These are phyloP conservation scores for Paramuricea clavata DNA, from an alignment of 92 coral and sea anemone genomes.

Conservation along the genomic window DNA sequence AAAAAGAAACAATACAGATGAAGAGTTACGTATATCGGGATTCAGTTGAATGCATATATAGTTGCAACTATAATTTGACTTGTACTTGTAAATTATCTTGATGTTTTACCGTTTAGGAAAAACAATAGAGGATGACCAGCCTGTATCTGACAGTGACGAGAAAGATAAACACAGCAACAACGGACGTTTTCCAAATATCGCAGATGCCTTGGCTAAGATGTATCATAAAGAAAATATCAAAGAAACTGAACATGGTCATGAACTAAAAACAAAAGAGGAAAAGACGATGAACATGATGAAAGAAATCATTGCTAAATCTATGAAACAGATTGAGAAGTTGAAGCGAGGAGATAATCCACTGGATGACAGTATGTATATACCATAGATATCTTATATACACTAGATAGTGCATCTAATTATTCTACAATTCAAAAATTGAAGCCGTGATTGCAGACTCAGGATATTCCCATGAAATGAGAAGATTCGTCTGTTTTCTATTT, in stretches of 20 bases:
- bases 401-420: too few species aligned
- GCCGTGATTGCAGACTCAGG: too few species aligned
- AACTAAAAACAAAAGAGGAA: not conserved
- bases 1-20: too few species aligned
- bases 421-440: too few species aligned
- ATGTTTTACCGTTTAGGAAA: not conserved
- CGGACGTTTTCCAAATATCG: not conserved
- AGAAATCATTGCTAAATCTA: slow-evolving; percentile 5
- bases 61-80: too few species aligned
- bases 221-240: slow-evolving; percentile 20
- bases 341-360: not conserved
- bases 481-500: too few species aligned
- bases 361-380: slow-evolving; percentile 11
- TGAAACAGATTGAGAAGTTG: slow-evolving; percentile 10
- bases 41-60: too few species aligned
- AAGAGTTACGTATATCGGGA: too few species aligned
- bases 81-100: not conserved
- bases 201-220: slow-evolving; percentile 14
- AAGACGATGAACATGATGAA: not conserved
- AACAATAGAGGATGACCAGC: not conserved
- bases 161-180: slow-evolving; percentile 3
- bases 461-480: too few species aligned
- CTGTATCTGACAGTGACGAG: too few species aligned
- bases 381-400: too few species aligned
- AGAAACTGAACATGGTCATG: slow-evolving; percentile 7